phyloP scores from a whole-genome alignment of 2,888 invertebrate species.

The Stenodema calcarata region DNA sequence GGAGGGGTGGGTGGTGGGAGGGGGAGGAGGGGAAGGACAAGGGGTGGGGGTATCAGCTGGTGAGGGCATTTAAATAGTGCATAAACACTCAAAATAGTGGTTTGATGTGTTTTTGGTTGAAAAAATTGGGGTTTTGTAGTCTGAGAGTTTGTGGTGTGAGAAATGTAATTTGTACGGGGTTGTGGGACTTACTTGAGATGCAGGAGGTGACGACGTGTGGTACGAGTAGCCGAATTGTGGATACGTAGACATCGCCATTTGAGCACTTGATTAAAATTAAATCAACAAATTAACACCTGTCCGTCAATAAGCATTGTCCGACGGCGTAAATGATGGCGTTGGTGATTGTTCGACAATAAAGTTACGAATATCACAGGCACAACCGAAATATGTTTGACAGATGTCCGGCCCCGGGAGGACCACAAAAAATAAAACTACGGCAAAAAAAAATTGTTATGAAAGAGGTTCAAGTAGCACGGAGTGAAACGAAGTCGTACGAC shows the following conservation, averaged over 20 bases:
- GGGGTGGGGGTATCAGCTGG: not conserved
- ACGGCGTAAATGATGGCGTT: not conserved
- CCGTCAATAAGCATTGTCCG: slow-evolving; percentile 25
- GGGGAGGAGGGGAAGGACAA: not conserved
- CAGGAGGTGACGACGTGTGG: slow-evolving; percentile 70
- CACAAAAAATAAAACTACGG: not conserved
- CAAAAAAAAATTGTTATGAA: not conserved
- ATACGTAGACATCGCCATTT: slow-evolving; percentile 74
- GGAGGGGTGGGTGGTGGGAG: not conserved
- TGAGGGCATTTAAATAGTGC: not conserved
- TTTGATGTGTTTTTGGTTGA: too few relatives aligned
- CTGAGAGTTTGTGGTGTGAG: too few relatives aligned
- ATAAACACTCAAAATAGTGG: too few relatives aligned
- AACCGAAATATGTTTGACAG: not conserved
- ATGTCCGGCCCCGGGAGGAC: not conserved
- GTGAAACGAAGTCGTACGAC: not conserved
- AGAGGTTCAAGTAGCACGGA: not conserved
- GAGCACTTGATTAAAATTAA: slow-evolving; percentile 41
- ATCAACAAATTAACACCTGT: slow-evolving; percentile 28
- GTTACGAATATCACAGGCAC: slow-evolving; percentile 15
- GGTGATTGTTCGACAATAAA: not conserved
- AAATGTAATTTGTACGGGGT: too few relatives aligned
- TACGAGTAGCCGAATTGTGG: slow-evolving; percentile 92
- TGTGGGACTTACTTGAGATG: slow-evolving; percentile 78
- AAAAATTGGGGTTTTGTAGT: too few relatives aligned